These are phyloP conservation scores for Hydraecia micacea DNA, from an alignment of 2,888 invertebrate species.

Conservation along the genomic window DNA sequence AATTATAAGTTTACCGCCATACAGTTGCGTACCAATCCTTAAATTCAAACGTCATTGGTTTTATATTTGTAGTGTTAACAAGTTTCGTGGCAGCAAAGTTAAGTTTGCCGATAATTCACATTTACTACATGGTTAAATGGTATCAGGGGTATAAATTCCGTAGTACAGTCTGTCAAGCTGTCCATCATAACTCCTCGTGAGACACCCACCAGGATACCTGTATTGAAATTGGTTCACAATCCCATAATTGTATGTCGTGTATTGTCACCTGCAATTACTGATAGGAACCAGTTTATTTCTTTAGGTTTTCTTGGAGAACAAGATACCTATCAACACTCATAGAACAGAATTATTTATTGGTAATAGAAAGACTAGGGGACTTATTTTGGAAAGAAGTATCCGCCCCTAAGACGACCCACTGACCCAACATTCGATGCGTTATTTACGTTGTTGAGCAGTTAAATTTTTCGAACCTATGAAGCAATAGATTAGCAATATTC, in stretches of 20 bases:
- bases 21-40: neutral
- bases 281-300: conserved; percentile 42
- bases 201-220: conserved; percentile 64
- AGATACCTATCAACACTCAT: conserved; percentile 45
- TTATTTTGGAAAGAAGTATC: no score
- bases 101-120: conserved; percentile 56
- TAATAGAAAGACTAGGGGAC: conserved; percentile 4
- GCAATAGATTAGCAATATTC: neutral
- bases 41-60: neutral
- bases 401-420: no score
- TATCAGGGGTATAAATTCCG: conserved; percentile 73
- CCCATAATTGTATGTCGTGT: conserved; percentile 45
- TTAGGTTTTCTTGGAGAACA: conserved; percentile 46
- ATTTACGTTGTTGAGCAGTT: neutral
- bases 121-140: conserved; percentile 70
- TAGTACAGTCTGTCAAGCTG: conserved; percentile 67
- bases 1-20: conserved; percentile 14
- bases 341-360: conserved; percentile 45
- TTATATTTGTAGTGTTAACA: neutral
- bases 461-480: neutral
- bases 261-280: conserved; percentile 52
- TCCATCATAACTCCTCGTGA: conserved; percentile 69
- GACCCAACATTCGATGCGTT: neutral
- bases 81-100: conserved; percentile 13
- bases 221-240: conserved; percentile 55